Base-by-base conservation (phyloP, 2,888 invertebrate genomes). In the Andrena haemorrhoa region DNA sequence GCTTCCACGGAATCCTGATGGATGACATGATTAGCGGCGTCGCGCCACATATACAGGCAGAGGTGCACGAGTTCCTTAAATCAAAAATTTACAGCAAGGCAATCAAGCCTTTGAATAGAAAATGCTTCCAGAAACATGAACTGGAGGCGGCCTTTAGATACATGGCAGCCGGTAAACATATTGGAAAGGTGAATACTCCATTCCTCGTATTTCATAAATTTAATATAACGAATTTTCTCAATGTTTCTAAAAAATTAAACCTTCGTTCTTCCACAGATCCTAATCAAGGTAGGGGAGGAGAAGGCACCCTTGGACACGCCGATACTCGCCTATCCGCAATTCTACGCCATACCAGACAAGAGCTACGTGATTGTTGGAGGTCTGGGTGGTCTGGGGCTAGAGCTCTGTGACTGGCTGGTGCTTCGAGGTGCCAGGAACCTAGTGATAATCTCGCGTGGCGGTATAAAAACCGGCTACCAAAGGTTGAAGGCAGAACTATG, bases 311-410 rank as follows among this genome's bases (percentile, higher is more conserved):
- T 87, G 0, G 73, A 86, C 20, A 60, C 70, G 0, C 84, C 89
- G 0, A 92, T 95, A 2, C 84, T 90, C 12, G 95, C 95, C 5
- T 84, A 95, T 1, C 94, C 95, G 20, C 94, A 95, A 33, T 95
- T 95, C 74, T 89, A 94, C 56, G 96, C 96, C 83, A 88, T 93
- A n/a, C 92, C 94, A 26, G 92, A 95, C 87, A 89, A 94, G 90
- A 82, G 95, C 10, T 95, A 97, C 94, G 90, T 97, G 0, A 95
- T 97, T 4, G 95, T 96, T 0, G 97, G 97, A 12, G 98, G 98
- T 61, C 95, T 99, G 0, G 99, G 99, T 60, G 98, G 98, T 0
- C 98, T 99, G 91, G 99, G 98, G 5, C 94, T 99, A 65, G 98
- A 99, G 93, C 93, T 98, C 65, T 96, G 97, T 0, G 97, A 98